Evolutionary conservation across 2,888 invertebrate genomes (phyloP).

Genomic region (Oscheius onirici): DNA sequence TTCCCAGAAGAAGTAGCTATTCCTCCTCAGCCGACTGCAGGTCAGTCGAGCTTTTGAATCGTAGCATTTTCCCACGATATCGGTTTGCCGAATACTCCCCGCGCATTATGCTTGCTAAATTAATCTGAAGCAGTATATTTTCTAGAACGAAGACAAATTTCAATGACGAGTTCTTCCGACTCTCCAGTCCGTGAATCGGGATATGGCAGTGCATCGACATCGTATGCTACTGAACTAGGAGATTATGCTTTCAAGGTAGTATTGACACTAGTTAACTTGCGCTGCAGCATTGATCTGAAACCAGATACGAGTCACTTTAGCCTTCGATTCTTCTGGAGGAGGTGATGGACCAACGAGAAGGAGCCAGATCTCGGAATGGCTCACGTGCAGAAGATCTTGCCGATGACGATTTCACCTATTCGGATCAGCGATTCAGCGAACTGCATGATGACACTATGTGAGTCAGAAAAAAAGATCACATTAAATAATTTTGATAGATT

Average conservation of each 20-base stretch:
- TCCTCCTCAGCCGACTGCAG: background rate
- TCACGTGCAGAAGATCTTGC: slow-evolving; percentile 27
- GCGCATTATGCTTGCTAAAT: no score
- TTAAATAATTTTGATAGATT: slow-evolving; percentile 15
- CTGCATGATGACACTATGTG: slow-evolving; percentile 31
- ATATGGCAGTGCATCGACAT: slow-evolving; percentile 55
- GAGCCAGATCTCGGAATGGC: slow-evolving; percentile 45
- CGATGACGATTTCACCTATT: slow-evolving; percentile 52
- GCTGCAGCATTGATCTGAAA: slow-evolving; percentile 17
- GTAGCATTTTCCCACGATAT: slow-evolving; percentile 8
- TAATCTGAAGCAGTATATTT: background rate
- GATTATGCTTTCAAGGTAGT: slow-evolving; percentile 31
- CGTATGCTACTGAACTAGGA: slow-evolving; percentile 49
- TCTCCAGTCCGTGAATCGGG: slow-evolving; percentile 58
- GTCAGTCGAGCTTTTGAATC: background rate
- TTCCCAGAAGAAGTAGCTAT: slow-evolving; percentile 5
- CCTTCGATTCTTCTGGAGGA: slow-evolving; percentile 40
- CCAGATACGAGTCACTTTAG: slow-evolving; percentile 16
- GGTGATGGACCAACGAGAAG: slow-evolving; percentile 47
- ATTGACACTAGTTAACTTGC: slow-evolving; percentile 1
- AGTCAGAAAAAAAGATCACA: background rate
- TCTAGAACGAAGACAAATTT: slow-evolving; percentile 24
- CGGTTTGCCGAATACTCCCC: background rate
- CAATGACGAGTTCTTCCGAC: slow-evolving; percentile 23
- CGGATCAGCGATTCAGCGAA: slow-evolving; percentile 49